Evolutionary conservation across 2,797 vertebrate genomes (phyloP), one percentile per base, ranked within the genome.

Genomic region (Channallabes apus): DNA sequence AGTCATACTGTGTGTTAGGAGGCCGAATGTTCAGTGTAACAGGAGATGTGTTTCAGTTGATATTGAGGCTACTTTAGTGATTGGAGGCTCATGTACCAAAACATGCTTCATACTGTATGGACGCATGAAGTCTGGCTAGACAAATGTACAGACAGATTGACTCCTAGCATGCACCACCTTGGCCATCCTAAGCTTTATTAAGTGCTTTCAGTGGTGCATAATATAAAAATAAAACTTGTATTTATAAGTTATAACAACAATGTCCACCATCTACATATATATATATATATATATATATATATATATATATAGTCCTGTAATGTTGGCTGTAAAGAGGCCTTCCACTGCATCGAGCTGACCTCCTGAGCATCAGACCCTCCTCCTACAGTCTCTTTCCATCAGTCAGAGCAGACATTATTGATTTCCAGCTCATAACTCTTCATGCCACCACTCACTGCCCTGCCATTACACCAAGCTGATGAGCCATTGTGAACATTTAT

Each of bases 401-500:
- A 73, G 72, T 89, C 87, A 87, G 32, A 71, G 71, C 67, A 29
- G 84, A 82, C 88, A 76, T 67, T 88, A 86, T 88, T 88, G 85
- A 89, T 86, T 87, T 87, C 56, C 24, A 80, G 78, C 80, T 67
- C 38, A 86, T 83, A 65, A 84, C 51, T 86, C 77, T 58, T 61
- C 35, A 84, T 82, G 69, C 69, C 78, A 86, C 84, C 73, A 88
- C 54, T 90, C 85, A 86, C 62, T 78, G 81, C 84, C 83, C 81
- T 83, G 75, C 84, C 87, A 72, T 90, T 88, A 89, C 89, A 88
- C 68, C 77, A 68, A 67, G 9, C 24, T 81, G 35, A 84, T 84
- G 86, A 84, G 69, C 82, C 82, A 87, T 87, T 87, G 86, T 87
- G 86, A 87, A 62, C 82, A 38, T 84, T 87, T 84, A 87, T 83